These are phyloP conservation scores for Bombycilla garrulus DNA, from an alignment of 2,113 vertebrate genomes.

Conservation along the genomic window DNA sequence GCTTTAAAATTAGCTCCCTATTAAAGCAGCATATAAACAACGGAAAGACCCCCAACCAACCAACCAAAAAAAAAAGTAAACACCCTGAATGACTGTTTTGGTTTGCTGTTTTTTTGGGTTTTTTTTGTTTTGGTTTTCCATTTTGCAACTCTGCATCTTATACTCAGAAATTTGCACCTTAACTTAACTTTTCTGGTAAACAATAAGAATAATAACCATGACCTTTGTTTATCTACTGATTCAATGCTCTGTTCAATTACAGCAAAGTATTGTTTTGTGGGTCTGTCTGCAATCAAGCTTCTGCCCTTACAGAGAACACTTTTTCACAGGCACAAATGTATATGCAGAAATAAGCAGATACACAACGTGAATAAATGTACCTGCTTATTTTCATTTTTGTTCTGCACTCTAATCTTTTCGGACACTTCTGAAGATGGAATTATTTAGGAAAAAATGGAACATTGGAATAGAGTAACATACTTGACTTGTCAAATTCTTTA, in stretches of 20 bases:
- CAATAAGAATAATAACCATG: neutral
- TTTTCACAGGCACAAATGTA: neutral
- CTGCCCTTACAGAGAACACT: neutral
- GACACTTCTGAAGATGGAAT: neutral
- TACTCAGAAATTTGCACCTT: neutral
- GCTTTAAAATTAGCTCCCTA: neutral
- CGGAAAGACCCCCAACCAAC: accelerated
- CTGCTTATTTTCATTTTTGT: neutral
- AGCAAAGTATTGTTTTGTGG: neutral
- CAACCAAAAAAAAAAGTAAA: neutral
- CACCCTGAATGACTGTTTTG: accelerated
- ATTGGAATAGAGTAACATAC: neutral
- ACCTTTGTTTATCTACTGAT: neutral
- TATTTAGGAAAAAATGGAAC: neutral
- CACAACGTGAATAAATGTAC: neutral
- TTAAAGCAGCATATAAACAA: neutral
- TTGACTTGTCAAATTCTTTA: neutral
- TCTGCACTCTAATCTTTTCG: neutral
- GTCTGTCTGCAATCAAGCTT: neutral
- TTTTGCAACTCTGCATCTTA: neutral
- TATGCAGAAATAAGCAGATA: conserved; percentile 4
- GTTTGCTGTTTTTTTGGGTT: neutral
- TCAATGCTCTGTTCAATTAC: neutral
- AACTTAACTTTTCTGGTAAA: neutral
- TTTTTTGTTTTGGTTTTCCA: neutral